Percentiles rank a stretch among this genome's conserved stretches.
Evolutionary conservation across 2,888 invertebrate species (phyloP).

Genomic region (Yponomeuta evonymella): DNA sequence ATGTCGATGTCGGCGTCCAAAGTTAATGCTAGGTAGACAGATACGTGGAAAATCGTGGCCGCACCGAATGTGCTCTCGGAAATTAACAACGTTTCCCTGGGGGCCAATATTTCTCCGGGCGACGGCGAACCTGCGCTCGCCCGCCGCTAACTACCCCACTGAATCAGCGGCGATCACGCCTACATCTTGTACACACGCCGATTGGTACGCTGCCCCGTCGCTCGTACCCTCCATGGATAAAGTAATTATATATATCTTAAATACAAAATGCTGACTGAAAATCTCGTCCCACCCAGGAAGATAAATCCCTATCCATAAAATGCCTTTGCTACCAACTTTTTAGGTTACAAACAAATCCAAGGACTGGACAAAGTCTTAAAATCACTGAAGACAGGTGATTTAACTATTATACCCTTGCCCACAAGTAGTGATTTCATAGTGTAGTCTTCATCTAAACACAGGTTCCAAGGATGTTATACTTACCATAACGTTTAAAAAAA

Average conservation of each 20-base stretch:
- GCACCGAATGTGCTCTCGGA: slow-evolving; percentile 60
- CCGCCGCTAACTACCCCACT: slow-evolving; percentile 73
- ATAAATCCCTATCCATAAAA: background rate
- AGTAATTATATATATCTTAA: slow-evolving; percentile 54
- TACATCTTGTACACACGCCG: slow-evolving; percentile 72
- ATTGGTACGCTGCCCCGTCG: slow-evolving; percentile 52
- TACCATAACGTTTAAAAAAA: slow-evolving; percentile 59
- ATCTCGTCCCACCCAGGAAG: slow-evolving; percentile 29
- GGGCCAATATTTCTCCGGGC: slow-evolving; percentile 70
- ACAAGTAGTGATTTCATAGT: slow-evolving; percentile 33
- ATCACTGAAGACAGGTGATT: background rate
- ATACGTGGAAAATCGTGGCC: slow-evolving; percentile 62
- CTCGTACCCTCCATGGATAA: slow-evolving; percentile 56
- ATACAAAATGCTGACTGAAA: slow-evolving; percentile 57
- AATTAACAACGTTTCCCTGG: slow-evolving; percentile 70
- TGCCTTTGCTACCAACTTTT: background rate
- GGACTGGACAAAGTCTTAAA: background rate
- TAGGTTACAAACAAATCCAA: background rate
- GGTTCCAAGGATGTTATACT: slow-evolving; percentile 46
- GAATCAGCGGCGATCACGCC: slow-evolving; percentile 75
- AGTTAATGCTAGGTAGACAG: slow-evolving; percentile 40
- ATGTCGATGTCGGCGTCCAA: background rate
- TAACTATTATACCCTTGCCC: slow-evolving; percentile 8
- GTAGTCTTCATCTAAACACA: slow-evolving; percentile 47
- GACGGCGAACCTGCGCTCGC: slow-evolving; percentile 68